Evolutionary conservation across 2,113 vertebrate species (phyloP).

Genomic region (Phalacrocorax aristotelis): DNA sequence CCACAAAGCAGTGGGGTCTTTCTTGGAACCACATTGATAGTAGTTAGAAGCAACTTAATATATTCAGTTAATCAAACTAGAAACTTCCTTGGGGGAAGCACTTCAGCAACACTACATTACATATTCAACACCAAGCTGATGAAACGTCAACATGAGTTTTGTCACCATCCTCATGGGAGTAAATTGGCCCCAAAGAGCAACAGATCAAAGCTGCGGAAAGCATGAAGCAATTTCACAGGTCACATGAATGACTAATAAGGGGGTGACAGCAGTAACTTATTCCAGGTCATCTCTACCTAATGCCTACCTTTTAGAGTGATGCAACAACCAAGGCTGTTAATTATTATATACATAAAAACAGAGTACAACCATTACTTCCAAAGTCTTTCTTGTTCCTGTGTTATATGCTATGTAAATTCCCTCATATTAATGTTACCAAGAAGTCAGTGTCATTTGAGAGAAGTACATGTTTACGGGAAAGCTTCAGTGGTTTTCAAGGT

Average conservation of each 20-base stretch:
- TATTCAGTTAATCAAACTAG: neutral
- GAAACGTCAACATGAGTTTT: neutral
- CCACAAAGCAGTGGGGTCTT: neutral
- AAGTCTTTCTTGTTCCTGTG: neutral
- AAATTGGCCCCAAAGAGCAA: neutral
- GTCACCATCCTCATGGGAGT: neutral
- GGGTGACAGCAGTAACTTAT: neutral
- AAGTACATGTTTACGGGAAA: neutral
- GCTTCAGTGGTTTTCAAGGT: neutral
- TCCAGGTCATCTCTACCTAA: neutral
- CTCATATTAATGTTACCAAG: neutral
- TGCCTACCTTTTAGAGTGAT: neutral
- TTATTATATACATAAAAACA: neutral
- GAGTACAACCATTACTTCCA: neutral
- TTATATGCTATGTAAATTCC: neutral
- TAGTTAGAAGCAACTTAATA: neutral
- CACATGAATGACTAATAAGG: neutral
- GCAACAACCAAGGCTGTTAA: neutral
- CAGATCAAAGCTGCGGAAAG: neutral
- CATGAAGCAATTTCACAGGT: neutral
- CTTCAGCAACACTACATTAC: neutral
- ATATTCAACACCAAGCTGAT: neutral
- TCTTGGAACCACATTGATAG: neutral
- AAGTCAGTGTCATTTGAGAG: neutral
- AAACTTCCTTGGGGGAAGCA: neutral